Conservation (phyloP, 1,140 invertebrate species). For the Archegozetes longisetosus region DNA sequence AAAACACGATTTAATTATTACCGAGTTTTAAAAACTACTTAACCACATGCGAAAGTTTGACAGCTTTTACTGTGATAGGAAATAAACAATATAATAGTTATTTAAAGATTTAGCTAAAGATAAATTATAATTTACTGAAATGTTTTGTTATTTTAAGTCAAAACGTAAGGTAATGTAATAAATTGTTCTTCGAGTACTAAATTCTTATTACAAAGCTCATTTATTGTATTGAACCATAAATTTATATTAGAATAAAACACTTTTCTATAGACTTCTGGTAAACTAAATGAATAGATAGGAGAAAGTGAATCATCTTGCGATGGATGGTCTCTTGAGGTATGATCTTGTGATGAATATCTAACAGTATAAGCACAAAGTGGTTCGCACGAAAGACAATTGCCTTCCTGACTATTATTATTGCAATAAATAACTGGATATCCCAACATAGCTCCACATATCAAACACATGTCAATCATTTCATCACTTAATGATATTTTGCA, state of each 20-base stretch:
- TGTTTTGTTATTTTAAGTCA: background rate
- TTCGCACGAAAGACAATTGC: conserved; percentile 7
- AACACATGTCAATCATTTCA: background rate
- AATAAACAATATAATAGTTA: background rate
- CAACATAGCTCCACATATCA: background rate
- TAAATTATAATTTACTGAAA: background rate
- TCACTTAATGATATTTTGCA: background rate
- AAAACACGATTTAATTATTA: too few species aligned
- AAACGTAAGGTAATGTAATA: background rate
- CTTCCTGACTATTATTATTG: background rate
- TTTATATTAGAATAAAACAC: background rate
- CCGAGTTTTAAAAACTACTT: too few species aligned
- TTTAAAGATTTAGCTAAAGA: background rate
- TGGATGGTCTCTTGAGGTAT: too few species aligned
- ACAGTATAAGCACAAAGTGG: background rate
- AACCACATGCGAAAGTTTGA: too few species aligned
- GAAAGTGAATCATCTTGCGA: background rate
- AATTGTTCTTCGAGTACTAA: background rate
- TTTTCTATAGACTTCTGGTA: background rate
- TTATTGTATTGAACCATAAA: conserved; percentile 3
- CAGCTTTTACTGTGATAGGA: too few species aligned
- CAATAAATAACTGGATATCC: conserved; percentile 11
- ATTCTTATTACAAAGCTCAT: background rate
- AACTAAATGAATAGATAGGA: background rate
- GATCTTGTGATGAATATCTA: too few species aligned